A percentile compares a stretch with the other conserved stretches of the same genome.
phyloP scores from a whole-genome alignment of 2,888 invertebrate genomes.

The Smittia sp. region DNA sequence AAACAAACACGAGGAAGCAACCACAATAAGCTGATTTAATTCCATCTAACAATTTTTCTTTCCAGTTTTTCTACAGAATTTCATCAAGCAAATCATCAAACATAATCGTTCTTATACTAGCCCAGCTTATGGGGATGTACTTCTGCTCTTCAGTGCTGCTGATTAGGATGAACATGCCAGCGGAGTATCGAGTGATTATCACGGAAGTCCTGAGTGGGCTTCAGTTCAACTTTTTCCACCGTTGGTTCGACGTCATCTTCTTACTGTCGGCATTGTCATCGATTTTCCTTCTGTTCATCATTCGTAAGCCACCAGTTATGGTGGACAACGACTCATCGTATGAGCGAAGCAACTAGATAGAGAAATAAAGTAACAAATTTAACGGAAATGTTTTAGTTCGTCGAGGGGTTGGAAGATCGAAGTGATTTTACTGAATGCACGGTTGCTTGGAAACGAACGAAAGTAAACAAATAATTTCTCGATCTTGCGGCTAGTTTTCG shows the following conservation, averaged over 20 bases:
- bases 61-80: constrained; percentile 98
- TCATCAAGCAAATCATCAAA: constrained; percentile 98
- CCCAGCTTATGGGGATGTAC: constrained; percentile 99
- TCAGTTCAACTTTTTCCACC: constrained; percentile 98
- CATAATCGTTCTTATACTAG: constrained; percentile 92
- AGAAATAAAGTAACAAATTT: neutral
- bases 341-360: constrained; percentile 11
- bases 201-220: constrained; percentile 88
- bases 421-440: neutral
- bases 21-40: constrained; percentile 13
- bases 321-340: constrained; percentile 7
- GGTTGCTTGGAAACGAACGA: no score
- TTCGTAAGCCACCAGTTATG: constrained; percentile 75
- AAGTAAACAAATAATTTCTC: no score
- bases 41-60: constrained; percentile 46
- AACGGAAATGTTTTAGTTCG: no score
- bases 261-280: constrained; percentile 93
- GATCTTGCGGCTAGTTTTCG: no score
- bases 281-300: constrained; percentile 91
- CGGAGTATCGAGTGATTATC: constrained; percentile 88
- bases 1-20: constrained; percentile 38
- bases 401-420: neutral
- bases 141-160: constrained; percentile 96
- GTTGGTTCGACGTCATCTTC: constrained; percentile 99
- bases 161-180: constrained; percentile 99